Evolutionary conservation across 2,888 invertebrate species (phyloP), one percentile per base, ranked within the genome.

Genomic region (Atethmia centrago): DNA sequence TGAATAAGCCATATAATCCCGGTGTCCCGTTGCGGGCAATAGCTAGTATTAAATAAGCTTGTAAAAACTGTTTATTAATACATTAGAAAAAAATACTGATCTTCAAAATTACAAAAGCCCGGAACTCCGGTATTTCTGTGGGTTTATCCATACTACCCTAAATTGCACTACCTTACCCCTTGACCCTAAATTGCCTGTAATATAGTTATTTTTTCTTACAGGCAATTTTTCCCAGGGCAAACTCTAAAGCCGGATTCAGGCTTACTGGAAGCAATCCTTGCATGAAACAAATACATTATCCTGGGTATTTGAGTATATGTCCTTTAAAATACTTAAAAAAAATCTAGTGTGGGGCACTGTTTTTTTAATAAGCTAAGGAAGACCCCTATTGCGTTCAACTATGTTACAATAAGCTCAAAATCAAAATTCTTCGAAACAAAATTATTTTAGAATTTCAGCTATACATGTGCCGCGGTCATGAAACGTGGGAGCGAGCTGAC

Each of bases 361-460:
- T 31, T 9, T 19, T 25, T 56, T 16, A 49, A 21, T 56, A 16
- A 49, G 16, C 25, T 42, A 7, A 55, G 42, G 21, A 45, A 45
- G 19, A 19, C 14, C 21, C 16, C n/a, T 49, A 58, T 62, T 62
- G 40, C 25, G 0, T 49, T 8, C 5, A 77, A n/a, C 25, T 53
- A 69, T 31, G 2, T 49, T 14, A 40, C 36, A 71, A 28, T 5
- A 51, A 53, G n/a, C 16, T 40, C 47, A 19, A 70, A 66, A 77
- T 36, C 36, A 36, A 64, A 64, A 19, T 3, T 19, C 12, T 25
- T 61, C 31, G 31, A 62, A 40, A 49, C n/a, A n/a, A n/a, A n/a
- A n/a, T n/a, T n/a, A n/a, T n/a, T n/a, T n/a, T n/a, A n/a, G n/a
- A 31, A 61, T 51, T 42, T 58, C n/a, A 42, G 40, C 16, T 67